These are phyloP conservation scores for Odontocerum albicorne DNA, from an alignment of 2,888 invertebrate species.

Conservation along the genomic window DNA sequence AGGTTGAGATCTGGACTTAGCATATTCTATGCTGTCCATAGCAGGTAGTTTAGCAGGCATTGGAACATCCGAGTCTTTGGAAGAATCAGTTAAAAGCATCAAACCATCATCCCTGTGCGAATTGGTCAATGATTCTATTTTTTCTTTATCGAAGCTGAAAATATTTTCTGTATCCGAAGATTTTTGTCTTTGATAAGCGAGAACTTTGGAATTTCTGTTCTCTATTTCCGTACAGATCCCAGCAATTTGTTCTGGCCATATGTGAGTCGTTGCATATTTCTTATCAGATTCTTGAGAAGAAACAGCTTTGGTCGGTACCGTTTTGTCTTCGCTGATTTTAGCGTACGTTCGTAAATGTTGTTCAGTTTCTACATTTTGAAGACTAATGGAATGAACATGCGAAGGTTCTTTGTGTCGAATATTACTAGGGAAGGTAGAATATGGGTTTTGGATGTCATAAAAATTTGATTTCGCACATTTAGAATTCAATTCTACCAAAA, in stretches of 20 bases:
- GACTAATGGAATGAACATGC: conserved; percentile 67
- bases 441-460: conserved; percentile 62
- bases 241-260: conserved; percentile 59
- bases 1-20: conserved; percentile 58
- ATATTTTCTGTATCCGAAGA: conserved; percentile 71
- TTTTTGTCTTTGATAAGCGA: conserved; percentile 62
- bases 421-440: conserved; percentile 65
- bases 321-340: conserved; percentile 57
- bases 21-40: conserved; percentile 59
- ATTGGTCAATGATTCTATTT: conserved; percentile 70
- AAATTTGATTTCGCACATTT: conserved; percentile 46
- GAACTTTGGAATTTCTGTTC: conserved; percentile 51
- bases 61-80: conserved; percentile 56
- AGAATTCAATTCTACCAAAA: conserved; percentile 55
- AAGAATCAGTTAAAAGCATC: conserved; percentile 52
- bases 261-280: conserved; percentile 48
- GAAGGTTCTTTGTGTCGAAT: conserved; percentile 60
- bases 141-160: conserved; percentile 76
- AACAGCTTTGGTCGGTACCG: conserved; percentile 47
- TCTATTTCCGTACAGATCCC: conserved; percentile 56
- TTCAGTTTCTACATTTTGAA: conserved; percentile 72
- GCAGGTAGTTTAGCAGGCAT: conserved; percentile 52
- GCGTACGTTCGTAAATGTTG: conserved; percentile 58
- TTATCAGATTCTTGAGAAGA: conserved; percentile 32
- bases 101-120: conserved; percentile 49